Conservation (phyloP, 2,113 vertebrate species). For the Uropsilus gracilis region DNA sequence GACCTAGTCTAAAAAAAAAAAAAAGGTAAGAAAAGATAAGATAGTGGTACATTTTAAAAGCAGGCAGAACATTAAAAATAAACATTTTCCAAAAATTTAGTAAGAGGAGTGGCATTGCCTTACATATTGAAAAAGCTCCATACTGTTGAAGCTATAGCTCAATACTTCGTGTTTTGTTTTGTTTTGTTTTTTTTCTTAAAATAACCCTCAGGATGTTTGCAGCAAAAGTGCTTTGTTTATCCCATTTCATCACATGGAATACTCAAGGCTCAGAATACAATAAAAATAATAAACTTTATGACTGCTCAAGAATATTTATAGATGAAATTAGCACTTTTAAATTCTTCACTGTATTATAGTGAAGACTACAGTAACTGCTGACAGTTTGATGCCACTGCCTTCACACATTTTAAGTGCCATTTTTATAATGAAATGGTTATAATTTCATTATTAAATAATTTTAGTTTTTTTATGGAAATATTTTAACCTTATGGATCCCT, state of each 20-base stretch:
- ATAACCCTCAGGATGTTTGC: background rate
- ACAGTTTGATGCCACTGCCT: background rate
- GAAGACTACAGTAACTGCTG: background rate
- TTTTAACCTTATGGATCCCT: background rate
- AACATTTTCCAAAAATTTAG: background rate
- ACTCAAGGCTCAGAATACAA: background rate
- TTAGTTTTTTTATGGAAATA: background rate
- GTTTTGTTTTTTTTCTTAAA: background rate
- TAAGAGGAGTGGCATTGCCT: background rate
- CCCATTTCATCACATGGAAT: background rate
- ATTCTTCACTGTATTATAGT: background rate
- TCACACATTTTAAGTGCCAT: background rate
- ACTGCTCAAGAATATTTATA: background rate
- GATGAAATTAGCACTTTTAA: background rate
- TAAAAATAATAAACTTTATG: constrained; percentile 27
- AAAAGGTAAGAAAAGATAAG: no score
- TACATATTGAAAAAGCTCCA: background rate
- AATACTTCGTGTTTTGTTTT: no score
- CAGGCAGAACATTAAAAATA: background rate
- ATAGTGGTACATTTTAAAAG: background rate
- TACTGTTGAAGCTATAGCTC: background rate
- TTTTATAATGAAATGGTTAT: background rate
- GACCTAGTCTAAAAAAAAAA: no score
- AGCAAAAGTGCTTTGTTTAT: background rate
- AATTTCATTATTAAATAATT: background rate